Evolutionary conservation across 2,797 vertebrate species (phyloP), one percentile per base, ranked within the genome.

Genomic region (Aselliscus stoliczkanus): DNA sequence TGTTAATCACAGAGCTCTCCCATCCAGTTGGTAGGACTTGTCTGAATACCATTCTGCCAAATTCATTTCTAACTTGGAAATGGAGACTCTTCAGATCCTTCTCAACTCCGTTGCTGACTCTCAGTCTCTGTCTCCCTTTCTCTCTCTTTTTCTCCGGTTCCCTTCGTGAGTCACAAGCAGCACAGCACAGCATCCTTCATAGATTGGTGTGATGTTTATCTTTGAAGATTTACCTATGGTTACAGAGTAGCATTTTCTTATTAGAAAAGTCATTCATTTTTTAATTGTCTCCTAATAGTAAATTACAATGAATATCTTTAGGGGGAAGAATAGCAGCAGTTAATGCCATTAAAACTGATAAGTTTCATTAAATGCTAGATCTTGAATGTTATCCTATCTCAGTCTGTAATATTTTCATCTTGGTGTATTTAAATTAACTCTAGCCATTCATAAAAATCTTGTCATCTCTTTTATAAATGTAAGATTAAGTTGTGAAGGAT

Each of bases 241-340:
- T 39, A 31, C 25, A 14, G 47, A 89, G 14, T 21, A 37, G 15
- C 54, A 47, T 82, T 73, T 86, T 82, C 64, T 58, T 95, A 34
- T 34, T 69, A 89, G 69, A 76, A 60, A 93, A 96, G 12, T 34
- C 37, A 67, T 94, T 90, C 39, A 58, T 87, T 84, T 92, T 87
- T 70, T 54, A 60, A 5, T 67, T 72, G 37, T 77, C 34, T 79
- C 21, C 31, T 54, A 23, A 31, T 44, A 87, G 70, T 84, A 72
- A 70, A 20, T 39, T 54, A 58, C 11, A 75, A 9, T 77, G n/a
- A 54, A 12, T 95, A 21, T 44, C 17, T 73, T 3, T 82, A 80
- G 20, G 47, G 80, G 69, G 50, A 76, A 94, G 52, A 83, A 21
- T 52, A 52, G n/a, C 11, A 60, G 34, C 20, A 60, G 20, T 82